These are phyloP conservation scores for Thamnophis sirtalis DNA, from an alignment of 2,113 vertebrate genomes.

Conservation along the genomic window DNA sequence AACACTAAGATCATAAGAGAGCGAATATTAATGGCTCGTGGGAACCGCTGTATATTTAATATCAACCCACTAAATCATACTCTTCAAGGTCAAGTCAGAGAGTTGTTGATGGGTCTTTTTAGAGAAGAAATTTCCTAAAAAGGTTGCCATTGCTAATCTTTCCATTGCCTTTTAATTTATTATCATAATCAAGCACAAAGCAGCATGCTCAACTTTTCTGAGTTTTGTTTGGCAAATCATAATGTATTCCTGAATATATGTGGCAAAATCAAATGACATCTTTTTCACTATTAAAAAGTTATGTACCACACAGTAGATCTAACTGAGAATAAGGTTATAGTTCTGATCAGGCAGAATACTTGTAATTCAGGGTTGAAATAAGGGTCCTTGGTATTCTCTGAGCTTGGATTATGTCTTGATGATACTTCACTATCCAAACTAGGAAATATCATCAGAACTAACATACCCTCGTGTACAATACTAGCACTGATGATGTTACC, in stretches of 20 bases:
- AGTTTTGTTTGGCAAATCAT: background rate
- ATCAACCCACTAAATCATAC: background rate
- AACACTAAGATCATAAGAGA: background rate
- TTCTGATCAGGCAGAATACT: background rate
- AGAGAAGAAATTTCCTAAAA: background rate
- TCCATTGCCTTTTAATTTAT: background rate
- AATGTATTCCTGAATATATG: background rate
- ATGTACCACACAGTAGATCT: background rate
- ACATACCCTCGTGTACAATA: background rate
- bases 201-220: background rate
- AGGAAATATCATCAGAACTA: background rate
- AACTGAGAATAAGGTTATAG: background rate
- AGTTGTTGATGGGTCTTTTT: background rate
- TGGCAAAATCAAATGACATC: background rate
- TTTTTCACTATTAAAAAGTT: background rate
- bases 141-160: background rate
- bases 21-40: background rate
- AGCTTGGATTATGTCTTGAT: background rate
- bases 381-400: background rate
- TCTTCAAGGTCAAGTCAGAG: background rate
- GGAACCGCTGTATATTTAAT: background rate
- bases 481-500: background rate
- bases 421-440: background rate
- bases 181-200: background rate
- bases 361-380: background rate